Evolutionary conservation across 2,797 vertebrate genomes (phyloP).

Genomic region (Neomorphus geoffroyi): DNA sequence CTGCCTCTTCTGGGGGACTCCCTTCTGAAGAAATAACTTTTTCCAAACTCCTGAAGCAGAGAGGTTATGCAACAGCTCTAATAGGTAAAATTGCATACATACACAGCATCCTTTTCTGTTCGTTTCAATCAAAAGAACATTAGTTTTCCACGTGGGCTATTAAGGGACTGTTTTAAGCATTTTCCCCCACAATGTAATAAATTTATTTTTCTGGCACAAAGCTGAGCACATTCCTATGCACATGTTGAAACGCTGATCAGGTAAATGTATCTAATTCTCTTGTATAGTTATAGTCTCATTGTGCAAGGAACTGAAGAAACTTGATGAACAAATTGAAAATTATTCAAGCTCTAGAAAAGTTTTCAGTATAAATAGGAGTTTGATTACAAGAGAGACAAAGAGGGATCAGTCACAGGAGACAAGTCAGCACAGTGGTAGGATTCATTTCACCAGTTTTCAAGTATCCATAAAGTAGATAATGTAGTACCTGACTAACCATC

Average conservation of each 20-base stretch:
- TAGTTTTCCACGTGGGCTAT: not conserved
- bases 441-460: not conserved
- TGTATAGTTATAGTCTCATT: not conserved
- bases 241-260: not conserved
- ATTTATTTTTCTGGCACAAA: not conserved
- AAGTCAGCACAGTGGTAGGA: not conserved
- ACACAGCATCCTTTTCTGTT: not conserved
- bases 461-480: not conserved
- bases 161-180: not conserved
- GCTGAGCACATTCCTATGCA: not conserved
- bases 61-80: conserved; percentile 86
- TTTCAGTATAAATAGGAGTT: not conserved
- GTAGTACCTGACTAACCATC: not conserved
- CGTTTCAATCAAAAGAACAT: not conserved
- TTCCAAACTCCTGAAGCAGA: conserved; percentile 79
- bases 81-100: conserved; percentile 77
- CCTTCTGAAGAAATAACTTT: conserved; percentile 86
- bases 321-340: not conserved
- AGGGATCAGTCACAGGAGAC: not conserved
- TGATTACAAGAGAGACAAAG: not conserved
- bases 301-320: not conserved
- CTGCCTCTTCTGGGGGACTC: conserved; percentile 89
- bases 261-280: not conserved
- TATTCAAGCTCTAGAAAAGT: not conserved
- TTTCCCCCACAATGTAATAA: not conserved